phyloP scores from a whole-genome alignment of 2,888 invertebrate genomes.

The Cantharis nigra region DNA sequence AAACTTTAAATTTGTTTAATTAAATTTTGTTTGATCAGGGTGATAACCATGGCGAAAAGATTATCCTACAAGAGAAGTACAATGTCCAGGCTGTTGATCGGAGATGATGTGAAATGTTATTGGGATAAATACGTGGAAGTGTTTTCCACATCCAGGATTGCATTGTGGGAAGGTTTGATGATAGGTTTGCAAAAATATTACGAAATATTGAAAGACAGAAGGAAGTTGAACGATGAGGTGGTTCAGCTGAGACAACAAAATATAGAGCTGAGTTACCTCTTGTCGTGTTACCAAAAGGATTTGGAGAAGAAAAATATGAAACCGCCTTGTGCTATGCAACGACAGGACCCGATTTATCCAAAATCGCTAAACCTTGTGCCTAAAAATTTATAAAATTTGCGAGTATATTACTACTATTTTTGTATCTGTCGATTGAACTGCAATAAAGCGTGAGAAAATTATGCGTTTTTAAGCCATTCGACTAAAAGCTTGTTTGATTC shows the following conservation, averaged over 20 bases:
- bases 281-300: constrained; percentile 61
- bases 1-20: background rate
- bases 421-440: background rate
- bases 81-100: constrained; percentile 60
- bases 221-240: constrained; percentile 69
- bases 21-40: constrained; percentile 25
- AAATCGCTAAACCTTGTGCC: background rate
- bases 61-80: constrained; percentile 52
- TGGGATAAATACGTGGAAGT: constrained; percentile 69
- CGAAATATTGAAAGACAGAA: constrained; percentile 69
- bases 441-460: background rate
- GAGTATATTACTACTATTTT: background rate
- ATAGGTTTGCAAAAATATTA: constrained; percentile 69
- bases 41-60: constrained; percentile 49
- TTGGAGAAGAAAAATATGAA: constrained; percentile 32
- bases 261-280: constrained; percentile 67
- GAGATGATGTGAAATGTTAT: constrained; percentile 65
- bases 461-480: too few species aligned
- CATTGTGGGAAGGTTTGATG: constrained; percentile 72
- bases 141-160: constrained; percentile 65
- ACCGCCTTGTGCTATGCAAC: constrained; percentile 39
- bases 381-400: background rate
- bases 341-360: constrained; percentile 5
- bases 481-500: too few species aligned
- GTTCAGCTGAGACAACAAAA: constrained; percentile 69